These are phyloP conservation scores for Scolopax mira DNA, from an alignment of 2,113 vertebrate genomes.

Conservation along the genomic window DNA sequence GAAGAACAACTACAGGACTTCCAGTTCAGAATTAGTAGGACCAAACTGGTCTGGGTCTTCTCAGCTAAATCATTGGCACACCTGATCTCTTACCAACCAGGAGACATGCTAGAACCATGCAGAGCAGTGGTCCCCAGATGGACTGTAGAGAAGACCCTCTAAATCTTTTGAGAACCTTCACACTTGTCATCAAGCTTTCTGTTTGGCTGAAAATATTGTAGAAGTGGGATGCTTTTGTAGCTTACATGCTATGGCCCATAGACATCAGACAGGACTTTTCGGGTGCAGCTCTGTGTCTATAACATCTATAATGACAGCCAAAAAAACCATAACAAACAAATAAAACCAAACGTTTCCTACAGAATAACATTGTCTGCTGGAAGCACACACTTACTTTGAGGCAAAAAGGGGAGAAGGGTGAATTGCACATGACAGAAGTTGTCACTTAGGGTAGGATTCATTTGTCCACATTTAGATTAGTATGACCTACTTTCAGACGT, in stretches of 20 bases:
- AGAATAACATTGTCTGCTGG: neutral
- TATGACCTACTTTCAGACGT: neutral
- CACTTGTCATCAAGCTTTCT: neutral
- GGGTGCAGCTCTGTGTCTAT: neutral
- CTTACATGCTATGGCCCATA: neutral
- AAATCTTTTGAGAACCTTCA: neutral
- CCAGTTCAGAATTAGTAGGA: neutral
- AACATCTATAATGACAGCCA: neutral
- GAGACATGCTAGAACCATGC: rapidly evolving
- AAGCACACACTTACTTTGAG: neutral
- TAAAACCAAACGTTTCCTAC: neutral
- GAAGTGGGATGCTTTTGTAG: neutral
- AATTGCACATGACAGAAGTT: neutral
- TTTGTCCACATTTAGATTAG: neutral
- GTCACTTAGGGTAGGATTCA: neutral
- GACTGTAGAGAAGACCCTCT: neutral
- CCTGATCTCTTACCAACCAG: no score
- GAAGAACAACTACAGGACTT: neutral
- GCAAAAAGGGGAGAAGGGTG: neutral
- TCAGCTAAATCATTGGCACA: neutral
- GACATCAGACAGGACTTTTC: neutral
- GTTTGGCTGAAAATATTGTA: neutral
- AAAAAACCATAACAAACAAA: no score
- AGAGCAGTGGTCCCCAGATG: neutral
- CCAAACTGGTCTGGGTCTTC: neutral